Conservation (phyloP, 2,888 invertebrate species). For the Tridacna crocea region DNA sequence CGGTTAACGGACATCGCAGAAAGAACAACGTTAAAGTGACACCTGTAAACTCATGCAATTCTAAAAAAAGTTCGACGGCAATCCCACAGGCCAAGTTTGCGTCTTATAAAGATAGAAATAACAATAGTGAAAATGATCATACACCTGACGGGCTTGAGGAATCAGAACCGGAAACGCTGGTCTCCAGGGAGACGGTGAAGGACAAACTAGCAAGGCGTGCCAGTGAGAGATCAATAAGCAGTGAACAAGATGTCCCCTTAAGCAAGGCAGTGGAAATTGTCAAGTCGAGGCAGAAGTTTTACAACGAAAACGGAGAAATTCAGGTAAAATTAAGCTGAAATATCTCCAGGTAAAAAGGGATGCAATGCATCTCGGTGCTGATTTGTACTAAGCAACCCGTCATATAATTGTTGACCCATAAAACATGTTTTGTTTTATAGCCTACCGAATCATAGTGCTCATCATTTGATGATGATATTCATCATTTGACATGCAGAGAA, state of each 20-base stretch:
- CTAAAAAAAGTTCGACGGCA: not conserved
- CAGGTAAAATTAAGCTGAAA: not conserved
- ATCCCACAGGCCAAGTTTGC: constrained; percentile 9
- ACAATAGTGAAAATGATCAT: not conserved
- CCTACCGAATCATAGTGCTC: too few relatives aligned
- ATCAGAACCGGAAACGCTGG: not conserved
- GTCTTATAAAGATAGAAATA: not conserved
- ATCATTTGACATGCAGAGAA: too few relatives aligned
- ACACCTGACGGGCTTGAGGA: not conserved
- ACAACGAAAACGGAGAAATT: constrained; percentile 13
- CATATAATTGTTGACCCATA: too few relatives aligned
- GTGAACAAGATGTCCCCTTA: constrained; percentile 31
- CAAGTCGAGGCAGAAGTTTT: constrained; percentile 44
- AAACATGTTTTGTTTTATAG: not conserved
- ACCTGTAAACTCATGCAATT: not conserved
- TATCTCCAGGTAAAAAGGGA: not conserved
- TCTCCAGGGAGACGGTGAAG: not conserved
- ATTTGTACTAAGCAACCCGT: not conserved
- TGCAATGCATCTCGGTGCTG: not conserved
- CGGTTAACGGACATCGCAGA: not conserved
- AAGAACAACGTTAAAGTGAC: not conserved
- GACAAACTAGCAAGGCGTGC: not conserved
- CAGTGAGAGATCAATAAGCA: constrained; percentile 8
- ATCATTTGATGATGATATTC: too few relatives aligned
- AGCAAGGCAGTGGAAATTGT: constrained; percentile 48